A percentile compares a stretch with the other conserved stretches of the same genome.
Conservation (phyloP, 1,140 invertebrate genomes). For the Ridgeia piscesae region DNA sequence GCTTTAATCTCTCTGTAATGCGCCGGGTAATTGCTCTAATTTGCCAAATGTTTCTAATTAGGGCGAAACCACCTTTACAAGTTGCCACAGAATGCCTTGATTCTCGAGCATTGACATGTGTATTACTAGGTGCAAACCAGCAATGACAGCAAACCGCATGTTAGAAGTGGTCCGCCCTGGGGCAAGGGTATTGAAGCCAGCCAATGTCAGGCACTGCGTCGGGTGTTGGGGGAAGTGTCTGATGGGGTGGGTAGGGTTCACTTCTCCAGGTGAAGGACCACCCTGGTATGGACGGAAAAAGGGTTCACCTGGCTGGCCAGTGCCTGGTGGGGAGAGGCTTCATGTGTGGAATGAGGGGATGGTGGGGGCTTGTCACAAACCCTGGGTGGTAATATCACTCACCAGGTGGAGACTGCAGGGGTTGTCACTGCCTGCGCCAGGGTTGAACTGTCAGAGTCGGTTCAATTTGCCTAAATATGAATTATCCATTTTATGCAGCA, state of each 20-base stretch:
- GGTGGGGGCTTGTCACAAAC: background rate
- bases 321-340: background rate
- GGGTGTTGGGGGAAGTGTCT: background rate
- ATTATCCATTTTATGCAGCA: background rate
- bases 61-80: background rate
- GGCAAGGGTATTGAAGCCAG: background rate
- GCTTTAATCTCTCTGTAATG: background rate
- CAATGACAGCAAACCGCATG: background rate
- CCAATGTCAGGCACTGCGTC: background rate
- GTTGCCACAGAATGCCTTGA: background rate
- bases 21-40: background rate
- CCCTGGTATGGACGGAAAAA: no score
- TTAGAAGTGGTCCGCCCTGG: background rate
- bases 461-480: background rate
- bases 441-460: no score
- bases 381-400: background rate
- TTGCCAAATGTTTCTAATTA: conserved; percentile 1
- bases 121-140: background rate
- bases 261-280: background rate
- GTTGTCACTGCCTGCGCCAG: background rate
- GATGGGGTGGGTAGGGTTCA: background rate
- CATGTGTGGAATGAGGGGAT: background rate
- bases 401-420: background rate
- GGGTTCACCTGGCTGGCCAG: background rate
- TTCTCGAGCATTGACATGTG: background rate